Evolutionary conservation across 1,140 invertebrate genomes (phyloP), one percentile per base, ranked within the genome.

Genomic region (Drosophila insularis): DNA sequence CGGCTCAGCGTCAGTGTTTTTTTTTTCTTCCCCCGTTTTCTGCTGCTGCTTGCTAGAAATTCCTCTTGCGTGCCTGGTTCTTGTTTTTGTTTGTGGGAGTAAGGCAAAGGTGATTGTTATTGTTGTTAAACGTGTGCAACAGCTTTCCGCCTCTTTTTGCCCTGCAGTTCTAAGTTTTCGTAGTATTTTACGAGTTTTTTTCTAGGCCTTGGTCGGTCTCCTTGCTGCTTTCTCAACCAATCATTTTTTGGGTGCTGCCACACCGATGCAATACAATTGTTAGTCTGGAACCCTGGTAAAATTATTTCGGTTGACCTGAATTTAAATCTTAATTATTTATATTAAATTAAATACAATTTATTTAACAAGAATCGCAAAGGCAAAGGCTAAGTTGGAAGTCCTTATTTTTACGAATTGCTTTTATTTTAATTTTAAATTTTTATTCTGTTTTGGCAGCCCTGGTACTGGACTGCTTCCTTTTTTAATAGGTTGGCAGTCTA

Each of bases 91-190:
- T 56, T 14, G 2, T 60, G 58, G 8, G 37, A 43, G 13, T 61
- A 61, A 56, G 62, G 62, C 62, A 62, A 77, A 61, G 37, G 23
- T 68, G 68, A 58, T 40, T 56, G 23, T 56, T 32, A 8, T 23
- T 60, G 74, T 66, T 55, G 68, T 71, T 63, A n/a, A 59, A 37
- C 54, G 70, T 64, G 56, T 67, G 56, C 66, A 81, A 86, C 79
- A 78, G 82, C 64, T 73, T 70, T 74, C 76, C 68, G 63, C n/a
- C 53, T 71, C 43, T 63, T 37, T 56, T 55, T 40, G 54, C 73
- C 78, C 66, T 71, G 82, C 82, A 86, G 79, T 86, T 86, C 64
- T 77, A 82, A 65, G 82, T 82, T 79, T 89, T 86, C 82, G 75
- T 76, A 67, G 61, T 71, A 82, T 78, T 70, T 87, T 81, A 87